Percentiles rank a stretch among this genome's conserved stretches.
Conservation (phyloP, 2,888 invertebrate species). For the Maniola hyperantus region DNA sequence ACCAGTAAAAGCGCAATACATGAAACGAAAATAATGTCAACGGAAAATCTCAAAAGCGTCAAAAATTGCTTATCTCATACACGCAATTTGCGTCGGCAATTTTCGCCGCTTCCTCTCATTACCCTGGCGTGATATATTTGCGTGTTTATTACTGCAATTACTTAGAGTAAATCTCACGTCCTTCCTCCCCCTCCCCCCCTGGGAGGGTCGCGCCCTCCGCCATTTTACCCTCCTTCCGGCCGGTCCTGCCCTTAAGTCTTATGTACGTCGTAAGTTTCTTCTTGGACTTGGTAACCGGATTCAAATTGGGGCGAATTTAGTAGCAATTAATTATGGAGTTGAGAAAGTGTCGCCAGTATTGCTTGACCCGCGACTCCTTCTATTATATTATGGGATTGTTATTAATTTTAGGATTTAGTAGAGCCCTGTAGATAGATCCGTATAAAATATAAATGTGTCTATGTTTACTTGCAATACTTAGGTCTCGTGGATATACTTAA, state of each 20-base stretch:
- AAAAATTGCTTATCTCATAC: conserved; percentile 81
- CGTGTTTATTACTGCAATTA: conserved; percentile 84
- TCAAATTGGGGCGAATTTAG: conserved; percentile 83
- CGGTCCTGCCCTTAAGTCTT: conserved; percentile 82
- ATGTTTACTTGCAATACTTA: too few species aligned
- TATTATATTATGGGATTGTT: conserved; percentile 61
- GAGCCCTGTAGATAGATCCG: neutral
- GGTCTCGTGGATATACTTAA: too few species aligned
- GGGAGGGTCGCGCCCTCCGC: conserved; percentile 79
- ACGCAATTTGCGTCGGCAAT: conserved; percentile 81
- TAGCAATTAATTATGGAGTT: conserved; percentile 81
- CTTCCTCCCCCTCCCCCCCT: conserved; percentile 69
- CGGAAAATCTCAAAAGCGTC: conserved; percentile 49
- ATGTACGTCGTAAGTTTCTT: conserved; percentile 83
- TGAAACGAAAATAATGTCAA: conserved; percentile 51
- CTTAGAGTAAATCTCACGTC: conserved; percentile 84
- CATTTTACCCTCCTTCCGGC: conserved; percentile 80
- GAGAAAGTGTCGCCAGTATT: conserved; percentile 73
- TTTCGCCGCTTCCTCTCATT: conserved; percentile 81
- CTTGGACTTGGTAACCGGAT: conserved; percentile 81
- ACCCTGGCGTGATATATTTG: conserved; percentile 82
- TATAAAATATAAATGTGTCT: neutral
- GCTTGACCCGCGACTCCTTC: conserved; percentile 62
- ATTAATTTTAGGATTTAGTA: conserved; percentile 37
- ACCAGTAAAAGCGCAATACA: conserved; percentile 28